Conservation (phyloP, 2,888 invertebrate genomes). For the Noctua janthe region DNA sequence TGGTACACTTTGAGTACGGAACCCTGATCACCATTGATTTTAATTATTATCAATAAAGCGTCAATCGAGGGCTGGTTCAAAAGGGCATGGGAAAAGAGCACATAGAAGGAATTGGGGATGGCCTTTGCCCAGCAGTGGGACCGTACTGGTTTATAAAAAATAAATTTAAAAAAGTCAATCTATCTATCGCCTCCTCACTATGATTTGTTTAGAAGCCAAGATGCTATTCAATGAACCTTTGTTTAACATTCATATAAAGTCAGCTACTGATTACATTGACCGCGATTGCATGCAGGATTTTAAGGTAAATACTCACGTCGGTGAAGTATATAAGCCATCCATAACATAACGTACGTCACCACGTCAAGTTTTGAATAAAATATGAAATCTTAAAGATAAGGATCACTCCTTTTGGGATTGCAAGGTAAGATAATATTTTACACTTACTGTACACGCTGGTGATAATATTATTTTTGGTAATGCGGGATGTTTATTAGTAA, state of each 20-base stretch:
- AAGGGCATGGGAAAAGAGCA: no score
- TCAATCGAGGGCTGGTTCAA: no score
- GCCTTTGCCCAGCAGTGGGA: no score
- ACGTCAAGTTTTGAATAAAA: slow-evolving; percentile 59
- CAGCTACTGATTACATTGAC: slow-evolving; percentile 2
- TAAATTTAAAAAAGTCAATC: background rate
- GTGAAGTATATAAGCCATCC: slow-evolving; percentile 42
- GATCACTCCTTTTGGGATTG: slow-evolving; percentile 46
- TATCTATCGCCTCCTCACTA: background rate
- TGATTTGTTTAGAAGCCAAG: background rate
- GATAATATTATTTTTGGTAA: slow-evolving; percentile 27
- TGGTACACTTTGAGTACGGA: background rate
- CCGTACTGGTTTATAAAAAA: no score
- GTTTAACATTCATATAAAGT: slow-evolving; percentile 16
- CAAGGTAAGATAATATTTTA: slow-evolving; percentile 36
- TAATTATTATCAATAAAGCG: no score
- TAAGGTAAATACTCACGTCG: slow-evolving; percentile 33
- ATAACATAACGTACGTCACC: slow-evolving; percentile 48
- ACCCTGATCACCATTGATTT: background rate
- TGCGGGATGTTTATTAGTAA: background rate
- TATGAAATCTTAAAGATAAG: slow-evolving; percentile 61
- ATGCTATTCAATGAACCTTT: slow-evolving; percentile 7
- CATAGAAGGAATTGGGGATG: no score
- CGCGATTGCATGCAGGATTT: slow-evolving; percentile 7
- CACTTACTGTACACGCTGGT: slow-evolving; percentile 11